A percentile compares a stretch with the other conserved stretches of the same genome.
Evolutionary conservation across 2,797 vertebrate species (phyloP).

Genomic region (Alca torda): DNA sequence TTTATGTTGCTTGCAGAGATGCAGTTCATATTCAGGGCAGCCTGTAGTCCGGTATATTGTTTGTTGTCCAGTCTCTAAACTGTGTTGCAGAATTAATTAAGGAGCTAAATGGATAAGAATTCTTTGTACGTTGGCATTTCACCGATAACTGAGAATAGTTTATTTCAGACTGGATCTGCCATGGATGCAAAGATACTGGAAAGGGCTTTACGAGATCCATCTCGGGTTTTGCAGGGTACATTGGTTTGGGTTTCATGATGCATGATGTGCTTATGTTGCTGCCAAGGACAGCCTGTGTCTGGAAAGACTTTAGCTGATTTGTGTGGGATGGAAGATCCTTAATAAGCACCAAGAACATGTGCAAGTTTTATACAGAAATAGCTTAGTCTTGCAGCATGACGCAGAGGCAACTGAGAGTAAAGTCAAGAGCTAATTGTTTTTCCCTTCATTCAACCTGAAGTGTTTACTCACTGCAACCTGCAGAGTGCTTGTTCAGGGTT

Average conservation of each 20-base stretch:
- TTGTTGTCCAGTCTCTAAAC: not conserved
- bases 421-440: not conserved
- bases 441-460: not conserved
- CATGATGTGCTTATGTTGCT: not conserved
- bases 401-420: not conserved
- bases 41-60: not conserved
- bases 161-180: not conserved
- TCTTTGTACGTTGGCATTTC: not conserved
- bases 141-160: not conserved
- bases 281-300: not conserved
- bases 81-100: not conserved
- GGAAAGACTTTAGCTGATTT: not conserved
- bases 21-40: not conserved
- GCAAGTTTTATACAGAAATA: not conserved
- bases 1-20: not conserved
- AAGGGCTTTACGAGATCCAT: not conserved
- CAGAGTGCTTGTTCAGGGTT: not conserved
- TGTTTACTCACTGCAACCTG: not conserved
- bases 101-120: not conserved
- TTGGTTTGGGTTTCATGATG: not conserved
- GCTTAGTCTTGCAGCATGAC: not conserved
- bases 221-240: not conserved
- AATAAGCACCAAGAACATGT: not conserved
- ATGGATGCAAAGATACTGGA: not conserved
- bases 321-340: not conserved